Evolutionary conservation across 1,140 invertebrate species (phyloP), one percentile per base, ranked within the genome.

Genomic region (Magallana gigas): DNA sequence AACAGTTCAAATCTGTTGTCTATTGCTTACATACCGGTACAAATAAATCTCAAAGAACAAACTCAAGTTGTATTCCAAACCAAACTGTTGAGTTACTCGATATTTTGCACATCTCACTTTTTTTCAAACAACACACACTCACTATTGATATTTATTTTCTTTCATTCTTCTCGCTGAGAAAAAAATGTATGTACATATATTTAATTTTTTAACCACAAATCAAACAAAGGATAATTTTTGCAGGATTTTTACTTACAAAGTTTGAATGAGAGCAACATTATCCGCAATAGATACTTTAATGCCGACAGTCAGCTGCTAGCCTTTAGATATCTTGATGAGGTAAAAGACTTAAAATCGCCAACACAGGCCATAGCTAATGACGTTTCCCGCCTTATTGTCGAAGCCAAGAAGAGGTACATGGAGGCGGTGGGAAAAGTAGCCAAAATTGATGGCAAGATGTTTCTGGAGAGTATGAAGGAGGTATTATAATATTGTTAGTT

Each of bases 221-320:
- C 36, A 48, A 48, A 48, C 36, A 48, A 4, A 4, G 36, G 5
- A 48, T 48, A 12, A 8, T 14, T 57, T 58, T 83, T 18, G 18
- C 71, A 81, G 76, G 18, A 48, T 59, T 81, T 83, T 29, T 89
- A 88, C 62, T 86, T 92, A 1, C 59, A 91, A 83, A 91, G 92
- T 5, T 86, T 94, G 18, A 88, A 89, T 5, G 89, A 93, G 58
- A 91, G 91, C 81, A 91, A 91, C 83, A 90, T 93, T 90, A 93
- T 92, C 87, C 81, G 89, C 59, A 88, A 92, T 9, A 90, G 91
- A 9, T 87, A 93, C 8, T 93, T 90, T 76, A 88, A 90, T 4
- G 92, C 91, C 0, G 89, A 89, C 57, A 92, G 92, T 87, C 84
- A 91, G 18, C 80, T 94, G 14, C 87, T 92, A 16, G 92, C 93